These are phyloP conservation scores for Brachionus asplanchnoidis DNA, from an alignment of 1,140 invertebrate species.

Conservation along the genomic window DNA sequence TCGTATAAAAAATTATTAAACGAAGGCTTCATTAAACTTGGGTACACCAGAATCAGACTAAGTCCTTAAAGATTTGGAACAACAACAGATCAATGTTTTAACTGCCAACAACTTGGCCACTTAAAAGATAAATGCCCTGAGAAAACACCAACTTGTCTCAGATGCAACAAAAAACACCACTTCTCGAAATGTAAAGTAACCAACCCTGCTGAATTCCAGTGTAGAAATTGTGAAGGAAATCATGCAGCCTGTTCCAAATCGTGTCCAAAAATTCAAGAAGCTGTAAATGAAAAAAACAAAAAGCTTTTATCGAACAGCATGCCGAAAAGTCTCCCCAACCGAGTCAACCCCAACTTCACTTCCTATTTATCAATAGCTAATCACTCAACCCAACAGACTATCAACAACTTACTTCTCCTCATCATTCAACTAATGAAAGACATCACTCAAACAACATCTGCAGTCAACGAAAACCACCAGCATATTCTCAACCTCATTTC, in stretches of 20 bases:
- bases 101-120: neutral
- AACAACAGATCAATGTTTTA: neutral
- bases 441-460: neutral
- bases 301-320: neutral
- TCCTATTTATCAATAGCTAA: neutral
- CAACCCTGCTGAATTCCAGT: neutral
- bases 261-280: neutral
- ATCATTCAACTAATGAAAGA: constrained; percentile 1
- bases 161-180: neutral
- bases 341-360: neutral
- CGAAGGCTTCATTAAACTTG: neutral
- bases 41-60: neutral
- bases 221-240: neutral
- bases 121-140: neutral
- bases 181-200: neutral
- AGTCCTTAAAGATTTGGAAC: neutral
- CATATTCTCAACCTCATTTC: neutral
- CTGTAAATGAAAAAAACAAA: neutral
- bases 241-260: neutral
- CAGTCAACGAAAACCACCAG: neutral
- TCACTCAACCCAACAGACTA: neutral
- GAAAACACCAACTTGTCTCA: neutral
- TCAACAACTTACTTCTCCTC: neutral
- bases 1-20: neutral
- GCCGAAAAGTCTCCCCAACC: neutral